Percentiles rank a stretch among this genome's conserved stretches.
These are phyloP conservation scores for Psephotus haematonotus DNA, from an alignment of 2,113 vertebrate genomes.

Conservation along the genomic window DNA sequence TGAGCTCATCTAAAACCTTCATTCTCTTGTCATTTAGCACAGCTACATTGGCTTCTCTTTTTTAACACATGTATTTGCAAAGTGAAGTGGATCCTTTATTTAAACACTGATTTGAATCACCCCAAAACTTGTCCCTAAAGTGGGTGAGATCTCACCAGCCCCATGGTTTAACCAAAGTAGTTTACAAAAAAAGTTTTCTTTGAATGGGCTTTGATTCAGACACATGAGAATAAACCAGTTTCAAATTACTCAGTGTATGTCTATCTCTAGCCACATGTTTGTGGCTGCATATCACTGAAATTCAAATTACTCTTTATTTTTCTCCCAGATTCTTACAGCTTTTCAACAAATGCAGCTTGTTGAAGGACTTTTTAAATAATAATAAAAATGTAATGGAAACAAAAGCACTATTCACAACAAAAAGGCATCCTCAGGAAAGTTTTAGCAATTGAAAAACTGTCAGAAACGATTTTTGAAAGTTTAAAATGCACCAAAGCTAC, in stretches of 20 bases:
- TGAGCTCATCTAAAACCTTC: neutral
- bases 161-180: neutral
- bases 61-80: neutral
- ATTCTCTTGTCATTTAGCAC: neutral
- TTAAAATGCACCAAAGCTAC: neutral
- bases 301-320: neutral
- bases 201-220: neutral
- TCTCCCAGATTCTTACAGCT: neutral
- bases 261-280: neutral
- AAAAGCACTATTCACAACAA: neutral
- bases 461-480: conserved; percentile 48
- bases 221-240: neutral
- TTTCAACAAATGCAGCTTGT: neutral
- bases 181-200: neutral
- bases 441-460: neutral
- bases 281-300: neutral
- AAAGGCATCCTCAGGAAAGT: neutral
- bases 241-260: neutral
- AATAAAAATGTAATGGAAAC: neutral
- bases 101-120: neutral
- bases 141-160: neutral
- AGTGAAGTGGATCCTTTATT: neutral
- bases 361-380: neutral
- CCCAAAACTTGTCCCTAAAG: neutral
- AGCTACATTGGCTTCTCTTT: neutral